Evolutionary conservation across 2,888 invertebrate species (phyloP).

Genomic region (Metopia argyrocephala): DNA sequence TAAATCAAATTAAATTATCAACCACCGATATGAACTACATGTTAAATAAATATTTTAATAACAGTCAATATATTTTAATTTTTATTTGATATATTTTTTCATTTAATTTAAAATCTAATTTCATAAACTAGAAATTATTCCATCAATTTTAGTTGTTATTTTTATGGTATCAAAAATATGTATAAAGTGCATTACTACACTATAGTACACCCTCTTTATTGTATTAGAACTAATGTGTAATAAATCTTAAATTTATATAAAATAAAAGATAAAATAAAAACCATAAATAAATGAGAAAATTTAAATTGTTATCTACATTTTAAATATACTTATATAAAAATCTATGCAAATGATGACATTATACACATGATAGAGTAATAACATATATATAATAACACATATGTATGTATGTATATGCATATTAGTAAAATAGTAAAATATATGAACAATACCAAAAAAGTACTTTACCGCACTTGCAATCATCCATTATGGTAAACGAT

Average conservation of each 20-base stretch:
- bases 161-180: too few species aligned
- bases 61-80: too few species aligned
- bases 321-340: conserved; percentile 36
- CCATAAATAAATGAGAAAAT: conserved; percentile 43
- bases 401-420: background rate
- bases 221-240: conserved; percentile 8
- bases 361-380: conserved; percentile 23
- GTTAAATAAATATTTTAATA: too few species aligned
- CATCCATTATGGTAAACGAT: conserved; percentile 59
- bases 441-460: conserved; percentile 32
- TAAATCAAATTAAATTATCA: too few species aligned
- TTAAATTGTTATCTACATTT: conserved; percentile 34
- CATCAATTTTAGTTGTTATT: too few species aligned
- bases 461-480: conserved; percentile 60
- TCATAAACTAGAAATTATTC: too few species aligned
- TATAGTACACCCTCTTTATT: background rate
- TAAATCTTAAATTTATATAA: conserved; percentile 16
- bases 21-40: too few species aligned
- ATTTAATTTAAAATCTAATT: too few species aligned
- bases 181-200: too few species aligned
- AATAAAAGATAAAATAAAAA: background rate
- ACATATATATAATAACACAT: background rate
- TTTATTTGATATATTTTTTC: too few species aligned
- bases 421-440: conserved; percentile 28
- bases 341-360: conserved; percentile 52